Evolutionary conservation across 2,113 vertebrate genomes (phyloP).

Genomic region (Trichomycterus rosablanca): DNA sequence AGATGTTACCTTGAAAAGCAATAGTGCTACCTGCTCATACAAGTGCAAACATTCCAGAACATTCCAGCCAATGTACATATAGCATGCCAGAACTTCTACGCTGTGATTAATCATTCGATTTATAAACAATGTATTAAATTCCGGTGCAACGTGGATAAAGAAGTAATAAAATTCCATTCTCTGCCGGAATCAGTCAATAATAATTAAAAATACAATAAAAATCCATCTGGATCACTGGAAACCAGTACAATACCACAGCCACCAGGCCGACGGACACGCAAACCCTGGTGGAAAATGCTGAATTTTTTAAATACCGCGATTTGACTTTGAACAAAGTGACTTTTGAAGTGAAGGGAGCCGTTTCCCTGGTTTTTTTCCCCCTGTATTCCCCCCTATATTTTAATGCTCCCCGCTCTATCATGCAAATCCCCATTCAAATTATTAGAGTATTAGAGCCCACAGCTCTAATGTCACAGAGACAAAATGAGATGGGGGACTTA

Average conservation of each 20-base stretch:
- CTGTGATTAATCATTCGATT: too few species aligned
- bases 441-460: conserved; percentile 99
- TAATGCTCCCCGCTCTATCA: conserved; percentile 99
- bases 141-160: too few species aligned
- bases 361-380: conserved; percentile 68
- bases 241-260: conserved; percentile 50
- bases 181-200: too few species aligned
- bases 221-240: conserved; percentile 4
- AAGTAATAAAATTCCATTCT: too few species aligned
- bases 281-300: conserved; percentile 61
- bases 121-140: too few species aligned
- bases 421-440: conserved; percentile 99
- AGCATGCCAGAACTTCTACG: too few species aligned
- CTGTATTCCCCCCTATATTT: conserved; percentile 86
- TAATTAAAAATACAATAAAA: too few species aligned
- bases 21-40: too few species aligned
- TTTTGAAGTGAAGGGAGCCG: conserved; percentile 92
- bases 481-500: conserved; percentile 99
- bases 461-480: conserved; percentile 99
- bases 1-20: too few species aligned
- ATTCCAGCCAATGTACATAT: too few species aligned
- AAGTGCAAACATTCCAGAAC: too few species aligned
- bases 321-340: conserved; percentile 99
- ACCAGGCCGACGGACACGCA: conserved; percentile 62
- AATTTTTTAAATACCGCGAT: conserved; percentile 83